A percentile compares a stretch with the other conserved stretches of the same genome.
These are phyloP conservation scores for Microctenopoma lineatum DNA, from an alignment of 2,797 vertebrate species.

Conservation along the genomic window DNA sequence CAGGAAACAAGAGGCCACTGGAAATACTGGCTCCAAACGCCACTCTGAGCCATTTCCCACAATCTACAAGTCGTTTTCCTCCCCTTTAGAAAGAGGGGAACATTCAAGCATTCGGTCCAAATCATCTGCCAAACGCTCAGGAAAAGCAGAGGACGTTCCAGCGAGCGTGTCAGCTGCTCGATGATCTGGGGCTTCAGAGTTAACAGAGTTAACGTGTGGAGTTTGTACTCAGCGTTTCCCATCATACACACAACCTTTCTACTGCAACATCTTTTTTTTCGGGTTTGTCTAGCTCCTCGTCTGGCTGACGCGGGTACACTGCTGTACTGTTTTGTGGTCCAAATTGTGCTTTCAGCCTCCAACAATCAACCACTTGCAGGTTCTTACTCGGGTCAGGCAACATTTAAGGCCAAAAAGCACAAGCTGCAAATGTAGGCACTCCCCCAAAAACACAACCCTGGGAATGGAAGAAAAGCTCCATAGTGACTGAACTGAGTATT, in stretches of 20 bases:
- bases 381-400: slow-evolving; percentile 1
- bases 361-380: too few relatives aligned
- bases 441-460: slow-evolving; percentile 29
- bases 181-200: slow-evolving; percentile 1
- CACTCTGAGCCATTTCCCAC: slow-evolving; percentile 61
- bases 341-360: too few relatives aligned
- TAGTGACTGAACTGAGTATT: slow-evolving; percentile 18
- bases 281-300: too few relatives aligned
- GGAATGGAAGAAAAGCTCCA: slow-evolving; percentile 33
- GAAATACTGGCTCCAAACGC: slow-evolving; percentile 45
- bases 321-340: too few relatives aligned
- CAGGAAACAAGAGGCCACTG: slow-evolving; percentile 35
- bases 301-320: too few relatives aligned
- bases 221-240: not conserved
- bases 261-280: too few relatives aligned
- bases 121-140: slow-evolving; percentile 57
- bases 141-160: slow-evolving; percentile 7
- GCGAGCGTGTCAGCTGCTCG: slow-evolving; percentile 7
- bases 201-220: not conserved
- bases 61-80: slow-evolving; percentile 11
- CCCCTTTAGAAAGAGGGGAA: slow-evolving; percentile 11
- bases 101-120: slow-evolving; percentile 12
- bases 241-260: too few relatives aligned
- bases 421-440: not conserved
- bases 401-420: not conserved